phyloP scores from a whole-genome alignment of 2,113 vertebrate genomes.

The Noctilio leporinus region DNA sequence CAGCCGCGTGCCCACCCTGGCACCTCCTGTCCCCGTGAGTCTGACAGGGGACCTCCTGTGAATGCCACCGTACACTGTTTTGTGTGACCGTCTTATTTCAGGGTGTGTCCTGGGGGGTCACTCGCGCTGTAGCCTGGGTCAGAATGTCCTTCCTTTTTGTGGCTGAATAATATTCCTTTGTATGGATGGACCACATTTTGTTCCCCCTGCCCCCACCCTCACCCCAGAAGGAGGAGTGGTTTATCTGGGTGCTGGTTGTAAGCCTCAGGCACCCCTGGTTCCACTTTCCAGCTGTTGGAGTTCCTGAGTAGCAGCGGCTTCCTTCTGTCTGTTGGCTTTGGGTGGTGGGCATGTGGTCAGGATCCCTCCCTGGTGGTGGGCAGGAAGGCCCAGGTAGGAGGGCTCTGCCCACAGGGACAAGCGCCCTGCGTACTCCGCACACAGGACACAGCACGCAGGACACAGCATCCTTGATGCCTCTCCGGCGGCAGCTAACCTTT shows the following conservation, averaged over 20 bases:
- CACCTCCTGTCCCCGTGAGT: neutral
- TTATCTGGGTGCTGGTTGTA: neutral
- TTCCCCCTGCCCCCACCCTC: no score
- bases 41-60: rapidly evolving
- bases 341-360: neutral
- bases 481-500: neutral
- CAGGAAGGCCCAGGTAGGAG: neutral
- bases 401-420: neutral
- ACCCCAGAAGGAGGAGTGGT: neutral
- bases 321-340: neutral
- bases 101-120: neutral
- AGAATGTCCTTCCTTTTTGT: neutral
- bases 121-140: neutral
- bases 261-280: neutral
- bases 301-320: neutral
- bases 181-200: no score
- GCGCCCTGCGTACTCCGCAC: neutral
- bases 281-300: rapidly evolving
- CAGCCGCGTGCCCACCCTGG: rapidly evolving
- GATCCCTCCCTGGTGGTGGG: no score
- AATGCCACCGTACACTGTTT: rapidly evolving
- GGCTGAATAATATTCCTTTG: neutral
- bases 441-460: neutral
- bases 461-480: no score
- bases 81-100: neutral